A percentile compares a stretch with the other conserved stretches of the same genome.
Evolutionary conservation across 2,797 vertebrate species (phyloP).

Genomic region (Epinephelus awoara): DNA sequence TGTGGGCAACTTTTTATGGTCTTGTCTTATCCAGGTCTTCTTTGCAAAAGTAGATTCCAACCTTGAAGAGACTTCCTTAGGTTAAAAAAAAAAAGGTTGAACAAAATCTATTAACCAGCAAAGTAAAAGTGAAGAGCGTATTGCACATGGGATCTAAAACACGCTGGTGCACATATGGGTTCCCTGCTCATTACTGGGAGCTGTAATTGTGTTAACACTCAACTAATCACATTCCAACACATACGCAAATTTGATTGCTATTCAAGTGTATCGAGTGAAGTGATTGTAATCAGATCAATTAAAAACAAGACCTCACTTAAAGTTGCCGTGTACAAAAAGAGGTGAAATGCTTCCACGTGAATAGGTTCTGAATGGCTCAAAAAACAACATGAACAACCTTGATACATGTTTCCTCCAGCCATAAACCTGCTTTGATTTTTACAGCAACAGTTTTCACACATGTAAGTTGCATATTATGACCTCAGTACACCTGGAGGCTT

Average conservation of each 20-base stretch:
- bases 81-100: neutral
- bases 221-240: constrained; percentile 32
- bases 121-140: neutral
- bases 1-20: neutral
- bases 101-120: neutral
- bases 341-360: neutral
- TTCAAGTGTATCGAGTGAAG: constrained; percentile 17
- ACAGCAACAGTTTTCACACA: neutral
- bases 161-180: constrained; percentile 32
- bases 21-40: neutral
- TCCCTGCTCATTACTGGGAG: constrained; percentile 1
- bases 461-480: neutral
- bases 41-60: neutral
- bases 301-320: neutral
- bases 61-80: neutral
- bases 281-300: constrained; percentile 39
- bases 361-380: neutral
- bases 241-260: constrained; percentile 26
- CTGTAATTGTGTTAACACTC: constrained; percentile 31
- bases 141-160: neutral
- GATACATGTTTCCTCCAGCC: too few relatives aligned
- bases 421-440: neutral
- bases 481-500: too few relatives aligned
- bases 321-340: neutral
- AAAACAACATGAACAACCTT: neutral